Evolutionary conservation across 2,888 invertebrate genomes (phyloP).

Genomic region (Polydrusus pterygomalis): DNA sequence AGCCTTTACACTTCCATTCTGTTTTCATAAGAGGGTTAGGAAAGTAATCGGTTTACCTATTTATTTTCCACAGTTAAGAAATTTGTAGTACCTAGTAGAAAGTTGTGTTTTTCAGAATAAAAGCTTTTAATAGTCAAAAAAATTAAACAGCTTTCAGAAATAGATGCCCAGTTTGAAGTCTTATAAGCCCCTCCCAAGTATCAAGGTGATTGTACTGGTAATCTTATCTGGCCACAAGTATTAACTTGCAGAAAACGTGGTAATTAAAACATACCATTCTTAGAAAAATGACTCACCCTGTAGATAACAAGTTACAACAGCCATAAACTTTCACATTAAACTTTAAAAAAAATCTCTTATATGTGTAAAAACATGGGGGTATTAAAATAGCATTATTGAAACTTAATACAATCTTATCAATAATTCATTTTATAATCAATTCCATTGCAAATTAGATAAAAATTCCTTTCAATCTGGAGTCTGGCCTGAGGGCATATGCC

Average conservation of each 20-base stretch:
- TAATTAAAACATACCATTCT: not conserved
- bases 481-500: constrained; percentile 28
- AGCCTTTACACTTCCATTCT: too few relatives aligned
- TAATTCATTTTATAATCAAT: constrained; percentile 31
- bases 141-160: too few relatives aligned
- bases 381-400: constrained; percentile 11
- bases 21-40: too few relatives aligned
- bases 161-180: not conserved
- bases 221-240: constrained; percentile 1
- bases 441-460: constrained; percentile 29
- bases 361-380: not conserved
- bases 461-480: constrained; percentile 30
- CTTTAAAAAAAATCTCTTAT: not conserved
- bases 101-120: too few relatives aligned
- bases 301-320: constrained; percentile 24
- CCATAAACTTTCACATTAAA: constrained; percentile 21
- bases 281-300: constrained; percentile 22
- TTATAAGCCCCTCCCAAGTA: not conserved
- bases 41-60: too few relatives aligned
- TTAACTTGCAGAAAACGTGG: constrained; percentile 13
- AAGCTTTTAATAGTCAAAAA: too few relatives aligned
- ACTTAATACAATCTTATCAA: constrained; percentile 26
- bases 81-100: too few relatives aligned
- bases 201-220: constrained; percentile 1
- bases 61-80: too few relatives aligned